A percentile compares a stretch with the other conserved stretches of the same genome.
These are phyloP conservation scores for Ooceraea biroi DNA, from an alignment of 1,140 invertebrate species.

Conservation along the genomic window DNA sequence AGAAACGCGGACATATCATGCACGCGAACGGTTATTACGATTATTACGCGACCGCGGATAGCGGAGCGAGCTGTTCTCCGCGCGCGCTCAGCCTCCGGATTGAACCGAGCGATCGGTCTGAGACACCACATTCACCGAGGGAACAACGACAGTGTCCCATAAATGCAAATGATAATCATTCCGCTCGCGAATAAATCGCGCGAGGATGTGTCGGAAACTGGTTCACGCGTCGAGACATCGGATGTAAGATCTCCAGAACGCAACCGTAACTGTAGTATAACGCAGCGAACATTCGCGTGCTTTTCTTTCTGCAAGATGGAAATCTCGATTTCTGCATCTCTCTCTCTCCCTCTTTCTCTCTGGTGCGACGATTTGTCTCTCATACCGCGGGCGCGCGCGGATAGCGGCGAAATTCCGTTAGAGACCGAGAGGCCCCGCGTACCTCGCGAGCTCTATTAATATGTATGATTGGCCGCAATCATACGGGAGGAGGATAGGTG, in stretches of 20 bases:
- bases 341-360: too few species aligned
- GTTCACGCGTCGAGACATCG: neutral
- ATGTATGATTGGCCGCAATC: slow-evolving; percentile 81
- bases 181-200: neutral
- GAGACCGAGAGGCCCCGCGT: slow-evolving; percentile 60
- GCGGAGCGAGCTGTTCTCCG: too few species aligned
- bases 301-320: neutral
- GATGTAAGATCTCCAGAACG: neutral
- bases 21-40: slow-evolving; percentile 12
- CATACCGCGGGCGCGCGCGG: neutral
- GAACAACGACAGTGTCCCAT: too few species aligned
- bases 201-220: too few species aligned
- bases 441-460: slow-evolving; percentile 79
- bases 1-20: neutral
- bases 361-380: neutral
- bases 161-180: neutral
- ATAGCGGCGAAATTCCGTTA: slow-evolving; percentile 68
- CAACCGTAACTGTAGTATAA: neutral
- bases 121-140: too few species aligned
- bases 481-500: slow-evolving; percentile 65
- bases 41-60: neutral
- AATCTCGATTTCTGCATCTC: too few species aligned
- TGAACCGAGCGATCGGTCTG: too few species aligned
- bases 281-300: neutral
- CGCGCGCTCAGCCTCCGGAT: too few species aligned